These are phyloP conservation scores for Nomia melanderi DNA, from an alignment of 1,140 invertebrate genomes.

Conservation along the genomic window DNA sequence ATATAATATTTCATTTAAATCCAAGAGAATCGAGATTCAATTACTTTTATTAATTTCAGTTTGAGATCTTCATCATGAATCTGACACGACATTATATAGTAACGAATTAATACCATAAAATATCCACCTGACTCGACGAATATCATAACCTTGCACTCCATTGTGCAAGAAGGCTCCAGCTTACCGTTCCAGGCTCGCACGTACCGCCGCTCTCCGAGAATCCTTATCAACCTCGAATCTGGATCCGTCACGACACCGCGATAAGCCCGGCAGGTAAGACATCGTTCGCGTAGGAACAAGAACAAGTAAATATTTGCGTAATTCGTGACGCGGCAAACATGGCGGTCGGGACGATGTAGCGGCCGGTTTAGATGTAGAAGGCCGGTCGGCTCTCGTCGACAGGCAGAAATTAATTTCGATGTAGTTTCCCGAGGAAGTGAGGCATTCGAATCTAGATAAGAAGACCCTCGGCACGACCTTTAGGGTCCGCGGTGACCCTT, in stretches of 20 bases:
- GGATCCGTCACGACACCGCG: slow-evolving; percentile 40
- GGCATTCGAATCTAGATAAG: slow-evolving; percentile 64
- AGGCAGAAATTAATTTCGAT: slow-evolving; percentile 63
- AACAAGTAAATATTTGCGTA: slow-evolving; percentile 62
- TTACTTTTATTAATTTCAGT: no score
- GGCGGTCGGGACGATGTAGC: not conserved
- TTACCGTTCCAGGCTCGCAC: no score
- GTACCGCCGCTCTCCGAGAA: slow-evolving; percentile 6
- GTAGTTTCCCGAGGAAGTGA: slow-evolving; percentile 31
- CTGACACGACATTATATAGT: no score
- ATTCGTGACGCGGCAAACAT: slow-evolving; percentile 34
- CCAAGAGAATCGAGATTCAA: no score
- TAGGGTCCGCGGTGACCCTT: slow-evolving; percentile 55
- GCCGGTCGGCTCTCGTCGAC: slow-evolving; percentile 50
- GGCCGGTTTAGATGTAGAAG: slow-evolving; percentile 44
- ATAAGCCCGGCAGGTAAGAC: slow-evolving; percentile 26
- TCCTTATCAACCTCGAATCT: slow-evolving; percentile 39
- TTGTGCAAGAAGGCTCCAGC: no score
- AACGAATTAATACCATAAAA: no score
- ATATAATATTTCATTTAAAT: no score
- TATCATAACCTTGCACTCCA: no score
- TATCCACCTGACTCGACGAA: no score
- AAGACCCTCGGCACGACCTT: slow-evolving; percentile 42
- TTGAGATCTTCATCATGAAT: no score
- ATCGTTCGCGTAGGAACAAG: slow-evolving; percentile 10